Percentiles rank a stretch among this genome's conserved stretches.
phyloP scores from a whole-genome alignment of 1,140 invertebrate genomes.

The Pinna nobilis region DNA sequence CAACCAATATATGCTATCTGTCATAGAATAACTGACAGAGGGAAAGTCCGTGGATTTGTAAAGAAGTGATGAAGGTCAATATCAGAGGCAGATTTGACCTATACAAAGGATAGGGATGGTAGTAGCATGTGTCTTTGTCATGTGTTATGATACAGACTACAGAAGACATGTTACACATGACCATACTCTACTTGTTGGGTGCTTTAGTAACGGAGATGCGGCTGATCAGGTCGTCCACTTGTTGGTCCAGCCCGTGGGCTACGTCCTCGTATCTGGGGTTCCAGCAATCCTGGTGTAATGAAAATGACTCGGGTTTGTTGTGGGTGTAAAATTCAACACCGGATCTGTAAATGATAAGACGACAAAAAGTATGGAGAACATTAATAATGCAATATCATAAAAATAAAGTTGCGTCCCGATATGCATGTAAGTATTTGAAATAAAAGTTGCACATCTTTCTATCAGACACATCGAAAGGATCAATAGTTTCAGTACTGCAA shows the following conservation, averaged over 20 bases:
- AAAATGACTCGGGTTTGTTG: slow-evolving; percentile 31
- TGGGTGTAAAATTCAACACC: slow-evolving; percentile 35
- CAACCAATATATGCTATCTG: no score
- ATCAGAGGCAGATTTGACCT: neutral
- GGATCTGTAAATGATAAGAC: slow-evolving; percentile 2
- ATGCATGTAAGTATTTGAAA: neutral
- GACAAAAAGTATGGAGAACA: no score
- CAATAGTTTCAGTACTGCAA: no score
- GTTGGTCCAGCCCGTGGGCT: slow-evolving; percentile 73
- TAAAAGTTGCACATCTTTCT: no score
- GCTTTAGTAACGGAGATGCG: slow-evolving; percentile 81
- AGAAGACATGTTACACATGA: neutral
- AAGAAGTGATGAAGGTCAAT: no score
- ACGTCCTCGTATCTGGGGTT: slow-evolving; percentile 43
- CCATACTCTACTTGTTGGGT: slow-evolving; percentile 67
- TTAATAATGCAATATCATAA: neutral
- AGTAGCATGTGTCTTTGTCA: neutral
- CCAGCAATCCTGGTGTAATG: slow-evolving; percentile 46
- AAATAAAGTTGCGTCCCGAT: no score
- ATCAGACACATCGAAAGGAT: no score
- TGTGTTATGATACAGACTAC: neutral
- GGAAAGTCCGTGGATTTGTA: no score
- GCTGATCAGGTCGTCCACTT: slow-evolving; percentile 79
- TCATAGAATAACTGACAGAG: no score
- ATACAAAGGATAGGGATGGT: neutral